phyloP scores from a whole-genome alignment of 2,113 vertebrate genomes.

The Eleginops maclovinus region DNA sequence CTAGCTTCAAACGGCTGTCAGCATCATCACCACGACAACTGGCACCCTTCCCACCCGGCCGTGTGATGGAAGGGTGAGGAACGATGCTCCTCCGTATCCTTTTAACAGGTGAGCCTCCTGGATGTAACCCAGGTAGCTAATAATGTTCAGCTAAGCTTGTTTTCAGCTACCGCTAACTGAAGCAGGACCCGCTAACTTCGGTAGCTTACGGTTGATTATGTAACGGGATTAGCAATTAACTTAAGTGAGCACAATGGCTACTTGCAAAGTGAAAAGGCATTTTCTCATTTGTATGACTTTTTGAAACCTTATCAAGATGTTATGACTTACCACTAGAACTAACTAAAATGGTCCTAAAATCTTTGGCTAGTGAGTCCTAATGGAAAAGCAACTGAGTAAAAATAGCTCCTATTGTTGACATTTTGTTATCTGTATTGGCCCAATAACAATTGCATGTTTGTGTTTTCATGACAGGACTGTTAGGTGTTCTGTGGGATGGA shows the following conservation, averaged over 20 bases:
- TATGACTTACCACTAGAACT: neutral
- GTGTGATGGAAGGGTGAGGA: constrained; percentile 69
- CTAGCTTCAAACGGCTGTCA: constrained; percentile 12
- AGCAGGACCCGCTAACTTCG: neutral
- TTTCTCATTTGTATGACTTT: neutral
- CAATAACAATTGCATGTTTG: neutral
- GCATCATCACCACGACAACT: constrained; percentile 23
- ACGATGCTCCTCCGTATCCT: constrained; percentile 76
- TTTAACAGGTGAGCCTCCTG: constrained; percentile 68
- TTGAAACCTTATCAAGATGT: neutral
- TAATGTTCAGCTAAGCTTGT: neutral
- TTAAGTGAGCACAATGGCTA: neutral
- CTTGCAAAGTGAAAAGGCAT: neutral
- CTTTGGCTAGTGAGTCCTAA: too few species aligned
- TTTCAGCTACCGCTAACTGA: neutral
- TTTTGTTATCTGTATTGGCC: neutral
- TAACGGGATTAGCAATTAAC: constrained; percentile 7
- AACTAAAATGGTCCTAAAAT: too few species aligned
- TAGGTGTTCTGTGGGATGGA: constrained; percentile 65
- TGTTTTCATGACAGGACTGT: constrained; percentile 59
- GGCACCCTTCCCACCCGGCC: constrained; percentile 16
- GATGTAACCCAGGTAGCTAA: neutral
- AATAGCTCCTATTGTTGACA: neutral
- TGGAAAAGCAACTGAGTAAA: neutral
- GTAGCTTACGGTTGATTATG: constrained; percentile 18